Base-by-base conservation (phyloP, 1,140 invertebrate species). In the Lucilia sericata region DNA sequence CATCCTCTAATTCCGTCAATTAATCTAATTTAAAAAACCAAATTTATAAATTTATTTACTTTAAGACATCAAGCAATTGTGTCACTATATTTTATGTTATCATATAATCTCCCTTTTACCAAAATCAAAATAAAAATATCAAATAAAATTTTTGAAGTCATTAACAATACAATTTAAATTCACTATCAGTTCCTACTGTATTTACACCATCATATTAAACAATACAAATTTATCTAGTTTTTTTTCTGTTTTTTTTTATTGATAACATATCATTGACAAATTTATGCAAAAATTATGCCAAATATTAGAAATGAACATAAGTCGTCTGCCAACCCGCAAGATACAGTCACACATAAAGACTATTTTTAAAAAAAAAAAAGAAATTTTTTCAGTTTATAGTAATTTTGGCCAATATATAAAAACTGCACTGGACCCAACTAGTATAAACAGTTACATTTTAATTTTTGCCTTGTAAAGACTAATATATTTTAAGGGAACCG, bases 381-480 rank as follows among this genome's bases (percentile, higher is more conserved):
- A 55, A 55, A 55, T 55, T 14, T 55, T 55, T 17, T 55, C 12
- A 55, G 4, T 55, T 55, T 14, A 2, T 17, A 76, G 42, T n/a
- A 14, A 19, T 42, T 84, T 84, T 82, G 51, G 47, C 84, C n/a
- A 42, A 85, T 42, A 85, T 85, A 85, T 85, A 85, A 85, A 85
- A 83, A 65, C n/a, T 85, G 74, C 34, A 85, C 74, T 83, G 47
- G 78, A 83, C 74, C 76, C 74, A 65, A 21, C 42, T 17, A 34
- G 55, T 65, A 85, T 83, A 76, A 85, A 85, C 84, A 85, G 84
- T 85, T 83, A 85, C 36, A 83, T 78, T 83, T 85, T 25, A 13
- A 83, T 76, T 78, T 85, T 85, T 51, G 65, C 75, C 76, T 84
- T 75, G 84, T 84, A 36, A 82, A 82, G 42, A 84, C 49, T 82